These are phyloP conservation scores for Lates calcarifer DNA, from an alignment of 2,113 vertebrate species.

Conservation along the genomic window DNA sequence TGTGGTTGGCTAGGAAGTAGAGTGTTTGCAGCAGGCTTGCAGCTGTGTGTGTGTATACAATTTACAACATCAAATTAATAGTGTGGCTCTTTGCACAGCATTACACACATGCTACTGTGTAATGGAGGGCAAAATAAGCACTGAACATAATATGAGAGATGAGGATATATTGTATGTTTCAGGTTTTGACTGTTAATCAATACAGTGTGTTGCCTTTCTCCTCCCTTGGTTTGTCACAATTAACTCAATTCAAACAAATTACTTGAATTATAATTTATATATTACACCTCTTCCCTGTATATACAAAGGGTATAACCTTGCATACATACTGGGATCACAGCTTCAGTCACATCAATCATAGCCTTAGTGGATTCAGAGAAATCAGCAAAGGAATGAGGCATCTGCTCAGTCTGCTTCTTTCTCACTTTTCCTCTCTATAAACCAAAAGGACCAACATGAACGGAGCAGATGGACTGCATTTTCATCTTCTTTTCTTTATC, in stretches of 20 bases:
- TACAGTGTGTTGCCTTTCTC: not conserved
- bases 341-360: not conserved
- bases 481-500: slow-evolving; percentile 38
- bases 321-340: not conserved
- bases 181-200: not conserved
- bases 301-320: not conserved
- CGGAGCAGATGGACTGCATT: slow-evolving; percentile 2
- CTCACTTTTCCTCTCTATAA: not conserved
- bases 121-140: too few relatives aligned
- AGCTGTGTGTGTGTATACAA: not conserved
- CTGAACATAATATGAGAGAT: not conserved
- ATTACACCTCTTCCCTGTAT: not conserved
- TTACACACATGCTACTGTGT: too few relatives aligned
- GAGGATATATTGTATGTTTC: not conserved
- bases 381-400: slow-evolving; percentile 24
- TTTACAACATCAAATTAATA: too few relatives aligned
- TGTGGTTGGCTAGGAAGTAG: slow-evolving; percentile 3
- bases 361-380: not conserved
- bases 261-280: not conserved
- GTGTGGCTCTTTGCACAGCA: too few relatives aligned
- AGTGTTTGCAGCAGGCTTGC: not conserved
- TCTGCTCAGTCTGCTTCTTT: slow-evolving; percentile 24
- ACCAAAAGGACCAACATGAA: slow-evolving; percentile 5
- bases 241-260: not conserved
- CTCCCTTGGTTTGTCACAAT: not conserved